Evolutionary conservation across 2,113 vertebrate genomes (phyloP), one percentile per base, ranked within the genome.

Genomic region (Hassar affinis): DNA sequence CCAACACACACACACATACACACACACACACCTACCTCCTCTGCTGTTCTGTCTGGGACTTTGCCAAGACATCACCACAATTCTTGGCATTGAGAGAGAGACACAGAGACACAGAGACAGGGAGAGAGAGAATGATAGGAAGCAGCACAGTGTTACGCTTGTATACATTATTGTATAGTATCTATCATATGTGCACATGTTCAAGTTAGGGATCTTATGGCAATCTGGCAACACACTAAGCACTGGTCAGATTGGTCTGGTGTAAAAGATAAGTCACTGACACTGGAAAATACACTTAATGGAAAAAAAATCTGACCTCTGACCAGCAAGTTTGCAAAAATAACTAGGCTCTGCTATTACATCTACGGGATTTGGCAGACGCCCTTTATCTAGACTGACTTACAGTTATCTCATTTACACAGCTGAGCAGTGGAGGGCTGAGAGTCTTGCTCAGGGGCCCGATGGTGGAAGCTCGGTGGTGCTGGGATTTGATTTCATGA

Each of bases 1-100:
- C 86, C 80, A 86, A 45, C 86, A 80, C 88, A 88, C 89, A 85
- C 88, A 89, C 90, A 84, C 85, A 71, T 52, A 78, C 76, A 68
- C 47, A 62, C 51, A 82, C 57, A 80, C 88, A n/a, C n/a, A n/a
- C n/a, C n/a, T n/a, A n/a, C n/a, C 89, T 86, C 81, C 71, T 56
- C 27, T 49, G 78, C 79, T 51, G 78, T 79, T 68, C 75, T 25
- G 35, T 61, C 85, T 92, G 92, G 90, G 90, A 59, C 78, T 47
- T 85, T 87, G 93, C 93, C 93, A 93, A 90, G 85, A 85, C 91
- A 82, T 77, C 51, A 78, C 49, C 89, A 88, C 90, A 88, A 88
- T 84, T 85, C 92, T 92, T 54, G 83, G 81, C 56, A 79, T 62
- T 33, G 54, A 61, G 45, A 33, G 80, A 47, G 80, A 82, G 86